Evolutionary conservation across 2,888 invertebrate genomes (phyloP).

Genomic region (Pemphredon lugubris): DNA sequence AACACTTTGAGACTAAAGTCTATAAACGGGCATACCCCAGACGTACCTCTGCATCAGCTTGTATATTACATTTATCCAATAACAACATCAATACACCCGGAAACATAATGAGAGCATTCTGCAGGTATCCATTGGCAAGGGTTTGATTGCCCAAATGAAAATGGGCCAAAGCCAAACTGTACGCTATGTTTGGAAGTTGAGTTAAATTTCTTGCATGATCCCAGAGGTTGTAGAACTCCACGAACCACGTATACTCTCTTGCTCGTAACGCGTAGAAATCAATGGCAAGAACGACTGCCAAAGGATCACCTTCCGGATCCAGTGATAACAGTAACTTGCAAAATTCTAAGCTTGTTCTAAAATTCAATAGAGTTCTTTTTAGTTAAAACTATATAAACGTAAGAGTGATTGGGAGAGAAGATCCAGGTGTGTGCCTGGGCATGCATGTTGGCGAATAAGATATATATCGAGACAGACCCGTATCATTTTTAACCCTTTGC

Average conservation of each 20-base stretch:
- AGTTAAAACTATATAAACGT: background rate
- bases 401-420: too few species aligned
- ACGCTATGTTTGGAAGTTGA: conserved; percentile 94
- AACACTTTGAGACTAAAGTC: too few species aligned
- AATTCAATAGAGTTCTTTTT: conserved; percentile 12
- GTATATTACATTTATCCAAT: conserved; percentile 89
- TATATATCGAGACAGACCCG: too few species aligned
- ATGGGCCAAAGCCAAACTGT: conserved; percentile 89
- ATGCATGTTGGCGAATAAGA: too few species aligned
- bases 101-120: conserved; percentile 91
- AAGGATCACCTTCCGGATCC: conserved; percentile 89
- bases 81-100: conserved; percentile 88
- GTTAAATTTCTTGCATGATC: conserved; percentile 86
- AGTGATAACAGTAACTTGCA: conserved; percentile 91
- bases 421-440: too few species aligned
- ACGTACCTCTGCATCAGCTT: conserved; percentile 85
- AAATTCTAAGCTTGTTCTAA: conserved; percentile 92
- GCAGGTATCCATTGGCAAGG: conserved; percentile 85
- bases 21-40: too few species aligned
- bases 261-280: conserved; percentile 92
- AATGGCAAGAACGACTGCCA: conserved; percentile 89
- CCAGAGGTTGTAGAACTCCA: conserved; percentile 84
- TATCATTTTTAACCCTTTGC: too few species aligned
- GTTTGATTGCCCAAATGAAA: conserved; percentile 83
- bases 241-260: conserved; percentile 88